Conservation (phyloP, 1,140 invertebrate species). For the Hetaerina americana region DNA sequence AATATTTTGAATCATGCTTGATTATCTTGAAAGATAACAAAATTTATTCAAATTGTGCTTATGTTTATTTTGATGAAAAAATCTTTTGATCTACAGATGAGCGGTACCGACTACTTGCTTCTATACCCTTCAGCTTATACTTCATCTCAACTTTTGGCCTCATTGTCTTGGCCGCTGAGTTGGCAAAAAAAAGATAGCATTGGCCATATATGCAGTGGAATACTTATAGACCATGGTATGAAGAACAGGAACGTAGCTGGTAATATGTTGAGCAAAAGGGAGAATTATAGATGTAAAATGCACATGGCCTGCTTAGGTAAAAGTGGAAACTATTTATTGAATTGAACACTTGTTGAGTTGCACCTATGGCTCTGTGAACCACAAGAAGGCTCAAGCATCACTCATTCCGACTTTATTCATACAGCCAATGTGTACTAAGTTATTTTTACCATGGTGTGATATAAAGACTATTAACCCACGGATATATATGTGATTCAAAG, state of each 20-base stretch:
- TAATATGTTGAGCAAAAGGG: not conserved
- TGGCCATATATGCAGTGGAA: not conserved
- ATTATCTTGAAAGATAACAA: too few species aligned
- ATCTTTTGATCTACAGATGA: conserved; percentile 46
- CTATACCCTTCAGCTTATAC: conserved; percentile 52
- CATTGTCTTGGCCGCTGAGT: conserved; percentile 35
- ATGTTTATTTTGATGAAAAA: too few species aligned
- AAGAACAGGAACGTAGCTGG: not conserved
- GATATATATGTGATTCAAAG: too few species aligned
- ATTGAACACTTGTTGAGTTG: too few species aligned
- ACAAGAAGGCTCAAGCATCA: too few species aligned
- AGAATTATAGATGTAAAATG: not conserved
- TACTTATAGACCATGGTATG: not conserved
- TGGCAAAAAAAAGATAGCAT: conserved; percentile 2
- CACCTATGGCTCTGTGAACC: too few species aligned
- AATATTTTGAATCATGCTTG: too few species aligned
- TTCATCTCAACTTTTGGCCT: conserved; percentile 49
- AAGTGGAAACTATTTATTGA: not conserved
- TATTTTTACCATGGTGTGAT: too few species aligned
- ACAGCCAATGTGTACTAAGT: too few species aligned
- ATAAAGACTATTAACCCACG: too few species aligned
- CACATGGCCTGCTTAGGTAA: not conserved
- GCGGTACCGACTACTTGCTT: conserved; percentile 52
- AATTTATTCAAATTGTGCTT: too few species aligned
- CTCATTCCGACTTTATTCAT: too few species aligned